Percentiles rank a stretch among this genome's conserved stretches.
Evolutionary conservation across 2,888 invertebrate species (phyloP).

Genomic region (Synanthedon formicaeformis): DNA sequence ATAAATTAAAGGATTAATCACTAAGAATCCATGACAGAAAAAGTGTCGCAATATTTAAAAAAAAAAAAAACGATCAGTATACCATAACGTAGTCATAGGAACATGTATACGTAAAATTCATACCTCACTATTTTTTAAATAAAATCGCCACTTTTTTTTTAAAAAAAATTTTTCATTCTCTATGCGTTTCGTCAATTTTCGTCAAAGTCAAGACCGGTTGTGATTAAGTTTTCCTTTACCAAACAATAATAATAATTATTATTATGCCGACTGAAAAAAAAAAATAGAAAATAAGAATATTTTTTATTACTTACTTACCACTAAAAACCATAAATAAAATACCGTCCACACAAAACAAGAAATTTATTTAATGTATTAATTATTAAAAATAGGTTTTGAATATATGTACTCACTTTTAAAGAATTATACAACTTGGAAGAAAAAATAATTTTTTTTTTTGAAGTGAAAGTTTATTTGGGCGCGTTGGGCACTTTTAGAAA

Average conservation of each 20-base stretch:
- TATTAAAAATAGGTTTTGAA: constrained; percentile 20
- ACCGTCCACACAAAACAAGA: constrained; percentile 58
- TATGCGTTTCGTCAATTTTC: constrained; percentile 28
- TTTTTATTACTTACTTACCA: constrained; percentile 57
- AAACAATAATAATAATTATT: constrained; percentile 3
- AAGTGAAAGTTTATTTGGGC: too few relatives aligned
- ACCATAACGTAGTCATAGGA: constrained; percentile 23
- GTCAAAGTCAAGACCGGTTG: constrained; percentile 26
- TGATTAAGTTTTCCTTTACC: constrained; percentile 23
- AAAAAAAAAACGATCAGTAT: constrained; percentile 3
- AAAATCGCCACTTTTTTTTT: constrained; percentile 1
- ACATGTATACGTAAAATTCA: constrained; percentile 73
- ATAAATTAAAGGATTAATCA: neutral
- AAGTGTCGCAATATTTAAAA: neutral
- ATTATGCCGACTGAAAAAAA: constrained; percentile 39
- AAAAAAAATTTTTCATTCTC: constrained; percentile 6
- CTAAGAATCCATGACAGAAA: neutral
- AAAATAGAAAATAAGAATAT: constrained; percentile 47
- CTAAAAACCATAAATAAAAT: constrained; percentile 36
- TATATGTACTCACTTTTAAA: constrained; percentile 30
- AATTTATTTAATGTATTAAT: constrained; percentile 51
- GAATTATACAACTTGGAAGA: too few relatives aligned
- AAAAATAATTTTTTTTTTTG: too few relatives aligned
- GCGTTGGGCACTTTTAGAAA: too few relatives aligned
- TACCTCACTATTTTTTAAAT: constrained; percentile 67